A percentile compares a stretch with the other conserved stretches of the same genome.
phyloP scores from a whole-genome alignment of 92 coral and sea anemone species.

The Phymanthus crucifer region DNA sequence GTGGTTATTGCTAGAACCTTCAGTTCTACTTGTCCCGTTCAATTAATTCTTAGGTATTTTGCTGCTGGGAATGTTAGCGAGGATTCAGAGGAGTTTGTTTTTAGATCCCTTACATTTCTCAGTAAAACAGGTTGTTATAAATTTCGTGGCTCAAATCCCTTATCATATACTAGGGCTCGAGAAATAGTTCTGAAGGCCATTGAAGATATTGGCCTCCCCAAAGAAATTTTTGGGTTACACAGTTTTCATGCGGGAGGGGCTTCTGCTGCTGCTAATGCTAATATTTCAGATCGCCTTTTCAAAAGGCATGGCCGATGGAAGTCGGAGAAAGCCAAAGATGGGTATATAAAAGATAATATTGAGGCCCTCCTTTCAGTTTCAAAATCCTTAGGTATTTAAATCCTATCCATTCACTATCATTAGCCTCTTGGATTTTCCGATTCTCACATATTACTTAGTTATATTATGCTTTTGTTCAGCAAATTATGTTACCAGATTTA shows the following conservation, averaged over 20 bases:
- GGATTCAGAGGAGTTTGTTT: neutral
- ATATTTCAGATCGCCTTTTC: constrained; percentile 47
- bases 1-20: constrained; percentile 20
- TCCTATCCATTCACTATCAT: neutral
- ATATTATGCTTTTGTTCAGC: too few species aligned
- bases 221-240: constrained; percentile 46
- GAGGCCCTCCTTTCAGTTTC: constrained; percentile 50
- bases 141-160: neutral
- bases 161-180: constrained; percentile 42
- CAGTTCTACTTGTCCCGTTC: constrained; percentile 10
- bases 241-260: constrained; percentile 63
- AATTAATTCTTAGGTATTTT: neutral
- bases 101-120: constrained; percentile 14
- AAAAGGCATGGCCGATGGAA: constrained; percentile 66
- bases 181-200: constrained; percentile 45
- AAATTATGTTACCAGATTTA: too few species aligned
- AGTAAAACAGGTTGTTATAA: constrained; percentile 29
- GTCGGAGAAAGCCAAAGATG: constrained; percentile 54
- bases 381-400: constrained; percentile 45
- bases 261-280: constrained; percentile 59
- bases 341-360: constrained; percentile 37
- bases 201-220: neutral
- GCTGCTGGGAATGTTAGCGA: neutral
- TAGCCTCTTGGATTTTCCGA: too few species aligned
- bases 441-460: too few species aligned